Conservation (phyloP, 2,113 vertebrate genomes). For the Myanophis thanlyinensis region DNA sequence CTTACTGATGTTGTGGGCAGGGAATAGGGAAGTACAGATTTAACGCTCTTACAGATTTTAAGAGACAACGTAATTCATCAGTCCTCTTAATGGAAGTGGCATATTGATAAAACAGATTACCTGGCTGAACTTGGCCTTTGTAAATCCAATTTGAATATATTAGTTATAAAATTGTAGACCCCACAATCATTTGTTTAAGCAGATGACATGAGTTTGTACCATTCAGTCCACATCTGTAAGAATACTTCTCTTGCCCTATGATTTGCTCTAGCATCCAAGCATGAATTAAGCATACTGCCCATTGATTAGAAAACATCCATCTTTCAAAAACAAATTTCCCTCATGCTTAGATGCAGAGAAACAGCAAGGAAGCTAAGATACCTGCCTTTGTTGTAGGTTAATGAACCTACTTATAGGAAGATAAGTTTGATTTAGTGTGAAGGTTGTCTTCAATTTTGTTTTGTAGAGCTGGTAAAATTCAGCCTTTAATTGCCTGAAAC, state of each 20-base stretch:
- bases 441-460: neutral
- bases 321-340: neutral
- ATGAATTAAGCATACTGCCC: neutral
- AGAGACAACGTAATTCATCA: neutral
- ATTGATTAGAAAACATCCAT: neutral
- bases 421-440: neutral
- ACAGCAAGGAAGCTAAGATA: neutral
- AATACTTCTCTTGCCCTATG: neutral
- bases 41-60: neutral
- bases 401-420: neutral
- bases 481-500: neutral
- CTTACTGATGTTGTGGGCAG: neutral
- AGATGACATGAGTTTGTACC: neutral
- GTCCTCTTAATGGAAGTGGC: neutral
- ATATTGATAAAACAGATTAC: neutral
- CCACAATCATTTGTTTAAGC: neutral
- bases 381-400: neutral
- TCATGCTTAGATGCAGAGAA: neutral
- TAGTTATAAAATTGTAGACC: neutral
- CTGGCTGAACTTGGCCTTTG: neutral
- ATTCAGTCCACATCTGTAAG: neutral
- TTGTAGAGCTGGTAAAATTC: neutral
- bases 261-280: neutral
- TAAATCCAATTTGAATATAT: neutral
- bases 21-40: neutral